A percentile compares a stretch with the other conserved stretches of the same genome.
Conservation (phyloP, 2,888 invertebrate genomes). For the Seira ritae region DNA sequence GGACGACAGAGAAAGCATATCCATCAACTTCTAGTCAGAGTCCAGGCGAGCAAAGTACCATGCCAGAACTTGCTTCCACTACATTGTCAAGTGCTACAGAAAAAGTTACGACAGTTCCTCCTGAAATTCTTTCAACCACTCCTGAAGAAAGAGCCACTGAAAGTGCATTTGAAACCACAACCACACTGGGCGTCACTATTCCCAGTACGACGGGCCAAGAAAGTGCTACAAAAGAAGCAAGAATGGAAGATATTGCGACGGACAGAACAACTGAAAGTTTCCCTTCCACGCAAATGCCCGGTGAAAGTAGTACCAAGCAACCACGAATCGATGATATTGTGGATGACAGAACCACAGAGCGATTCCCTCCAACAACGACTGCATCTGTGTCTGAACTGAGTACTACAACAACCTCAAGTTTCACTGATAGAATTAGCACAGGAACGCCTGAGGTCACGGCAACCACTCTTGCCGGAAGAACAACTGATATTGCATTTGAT, state of each 20-base stretch:
- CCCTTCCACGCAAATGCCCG: too few relatives aligned
- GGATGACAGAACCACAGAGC: constrained; percentile 30
- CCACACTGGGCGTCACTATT: constrained; percentile 27
- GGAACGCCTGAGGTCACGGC: too few relatives aligned
- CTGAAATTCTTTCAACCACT: background rate
- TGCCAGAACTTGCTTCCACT: background rate
- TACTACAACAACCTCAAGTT: too few relatives aligned
- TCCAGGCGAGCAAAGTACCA: background rate
- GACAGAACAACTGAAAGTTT: constrained; percentile 32
- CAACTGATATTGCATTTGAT: constrained; percentile 6
- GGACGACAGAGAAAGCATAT: too few relatives aligned
- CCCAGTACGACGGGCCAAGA: background rate
- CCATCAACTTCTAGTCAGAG: too few relatives aligned
- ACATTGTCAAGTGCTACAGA: background rate
- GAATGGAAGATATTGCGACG: background rate
- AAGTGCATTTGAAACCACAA: constrained; percentile 37
- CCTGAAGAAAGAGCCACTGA: background rate
- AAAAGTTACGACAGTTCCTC: background rate
- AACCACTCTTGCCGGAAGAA: constrained; percentile 18
- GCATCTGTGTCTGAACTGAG: too few relatives aligned
- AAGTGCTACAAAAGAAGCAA: background rate
- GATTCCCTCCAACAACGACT: constrained; percentile 14
- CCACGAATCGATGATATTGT: background rate
- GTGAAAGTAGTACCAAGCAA: too few relatives aligned
- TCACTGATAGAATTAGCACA: too few relatives aligned